These are phyloP conservation scores for Caenorhabditis wallacei DNA, from an alignment of 2,888 invertebrate species.

Conservation along the genomic window DNA sequence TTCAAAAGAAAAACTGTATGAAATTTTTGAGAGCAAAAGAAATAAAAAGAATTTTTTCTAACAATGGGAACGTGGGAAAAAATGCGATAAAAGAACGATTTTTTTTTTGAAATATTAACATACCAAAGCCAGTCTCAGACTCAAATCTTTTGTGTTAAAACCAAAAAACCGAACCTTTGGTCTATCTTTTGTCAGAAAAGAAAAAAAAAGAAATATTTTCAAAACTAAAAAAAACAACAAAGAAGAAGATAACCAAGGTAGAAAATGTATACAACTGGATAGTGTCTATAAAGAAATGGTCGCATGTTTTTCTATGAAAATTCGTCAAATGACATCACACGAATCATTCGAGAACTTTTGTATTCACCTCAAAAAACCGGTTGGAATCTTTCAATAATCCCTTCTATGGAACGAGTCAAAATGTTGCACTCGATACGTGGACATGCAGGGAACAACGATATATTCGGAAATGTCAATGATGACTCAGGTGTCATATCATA, in stretches of 20 bases:
- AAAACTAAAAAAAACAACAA: neutral
- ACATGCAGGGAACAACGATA: slow-evolving; percentile 8
- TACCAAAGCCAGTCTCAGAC: no score
- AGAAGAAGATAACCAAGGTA: neutral
- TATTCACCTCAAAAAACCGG: no score
- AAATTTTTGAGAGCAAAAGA: neutral
- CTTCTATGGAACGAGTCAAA: neutral
- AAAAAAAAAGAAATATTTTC: neutral
- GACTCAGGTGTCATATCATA: neutral
- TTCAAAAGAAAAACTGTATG: neutral
- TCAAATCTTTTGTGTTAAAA: no score
- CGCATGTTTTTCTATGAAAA: slow-evolving; percentile 8
- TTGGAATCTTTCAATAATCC: slow-evolving; percentile 19
- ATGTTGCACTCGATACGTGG: slow-evolving; percentile 19
- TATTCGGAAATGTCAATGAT: slow-evolving; percentile 4
- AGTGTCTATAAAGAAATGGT: neutral
- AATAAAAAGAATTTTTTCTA: no score
- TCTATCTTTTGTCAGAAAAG: slow-evolving; percentile 2
- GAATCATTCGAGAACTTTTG: neutral
- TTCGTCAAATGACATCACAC: slow-evolving; percentile 20
- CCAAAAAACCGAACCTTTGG: no score
- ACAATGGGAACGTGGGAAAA: no score
- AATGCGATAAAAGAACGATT: no score
- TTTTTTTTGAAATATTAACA: no score
- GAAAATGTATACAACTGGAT: no score